Evolutionary conservation across 1,140 invertebrate genomes (phyloP), one percentile per base, ranked within the genome.

Genomic region (Calliopsis andreniformis): DNA sequence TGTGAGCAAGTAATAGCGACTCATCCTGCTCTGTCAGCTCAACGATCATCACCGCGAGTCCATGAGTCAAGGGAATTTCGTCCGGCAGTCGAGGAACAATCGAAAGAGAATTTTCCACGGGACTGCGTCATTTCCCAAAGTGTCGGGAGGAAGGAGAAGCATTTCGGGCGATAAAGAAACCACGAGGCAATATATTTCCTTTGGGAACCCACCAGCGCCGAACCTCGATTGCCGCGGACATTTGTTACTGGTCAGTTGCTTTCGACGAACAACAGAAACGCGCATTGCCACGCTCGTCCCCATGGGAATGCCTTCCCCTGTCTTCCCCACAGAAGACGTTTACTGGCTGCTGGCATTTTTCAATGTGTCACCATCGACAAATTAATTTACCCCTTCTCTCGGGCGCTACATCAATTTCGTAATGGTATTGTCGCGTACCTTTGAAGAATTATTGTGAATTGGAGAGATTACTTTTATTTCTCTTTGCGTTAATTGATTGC

Each of bases 361-460:
- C 70, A 66, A 43, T 25, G 39, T 43, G 70, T 64, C 61, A 28
- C 49, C 49, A 66, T 73, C 70, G 70, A 66, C 70, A 45, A 73
- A 73, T 73, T 73, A 73, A 73, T 73, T 73, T 56, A 55, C 12
- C n/a, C n/a, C n/a, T n/a, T n/a, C n/a, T n/a, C n/a, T n/a, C n/a
- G n/a, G n/a, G n/a, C n/a, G n/a, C n/a, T n/a, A n/a, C n/a, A n/a
- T n/a, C n/a, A n/a, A n/a, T n/a, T n/a, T n/a, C n/a, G n/a, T n/a
- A n/a, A n/a, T n/a, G n/a, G n/a, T n/a, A n/a, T n/a, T n/a, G n/a
- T n/a, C n/a, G n/a, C n/a, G n/a, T n/a, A n/a, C n/a, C n/a, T n/a
- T n/a, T n/a, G n/a, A n/a, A n/a, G n/a, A n/a, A n/a, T n/a, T n/a
- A n/a, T n/a, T n/a, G n/a, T n/a, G n/a, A n/a, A n/a, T n/a, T n/a